Base-by-base conservation (phyloP, 2,113 vertebrate genomes). In the Forbesichthys agassizii region DNA sequence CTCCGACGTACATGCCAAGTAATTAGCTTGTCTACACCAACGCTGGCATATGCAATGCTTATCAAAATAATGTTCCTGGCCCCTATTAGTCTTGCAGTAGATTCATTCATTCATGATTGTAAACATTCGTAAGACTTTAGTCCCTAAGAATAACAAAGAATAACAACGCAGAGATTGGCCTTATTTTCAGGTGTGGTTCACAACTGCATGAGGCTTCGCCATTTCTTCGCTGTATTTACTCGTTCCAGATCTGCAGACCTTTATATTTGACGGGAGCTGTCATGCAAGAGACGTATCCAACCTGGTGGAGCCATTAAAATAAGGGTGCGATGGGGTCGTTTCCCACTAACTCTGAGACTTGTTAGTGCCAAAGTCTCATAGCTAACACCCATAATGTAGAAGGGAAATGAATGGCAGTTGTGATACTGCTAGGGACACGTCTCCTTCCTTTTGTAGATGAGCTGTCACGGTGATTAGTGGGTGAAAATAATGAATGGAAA, bases 231-330 rank as follows among this genome's bases (percentile, higher is more conserved):
- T 42, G 36, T 42, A 42, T 42, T 42, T 42, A 42, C 7, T 42
- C 7, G 36, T 42, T 5, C 0, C 12, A 14, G 46, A 73, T 66
- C 53, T 13, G 20, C 57, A 70, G 18, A 69, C 33, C 49, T 74
- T 33, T 48, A 69, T 48, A 73, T 68, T 71, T 75, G 64, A 79
- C 65, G 65, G 46, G 69, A 16, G 13, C 33, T 66, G 64, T 57
- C 48, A 52, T 5, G 33, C 16, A 42, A 54, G 52, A 58, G 9
- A 47, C 20, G 20, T 69, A 16, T 61, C 33, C 16, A 56, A n/a
- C 10, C 14, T 3, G 16, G 11, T 61, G 12, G 51, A 18, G 57
- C 55, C 66, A 56, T 1, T 51, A 48, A 61, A 51, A 66, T 55
- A 16, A 53, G 52, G 53, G 53, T 47, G 53, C 68, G 58, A 57